Evolutionary conservation across 2,113 vertebrate genomes (phyloP).

Genomic region (Cavia aperea): DNA sequence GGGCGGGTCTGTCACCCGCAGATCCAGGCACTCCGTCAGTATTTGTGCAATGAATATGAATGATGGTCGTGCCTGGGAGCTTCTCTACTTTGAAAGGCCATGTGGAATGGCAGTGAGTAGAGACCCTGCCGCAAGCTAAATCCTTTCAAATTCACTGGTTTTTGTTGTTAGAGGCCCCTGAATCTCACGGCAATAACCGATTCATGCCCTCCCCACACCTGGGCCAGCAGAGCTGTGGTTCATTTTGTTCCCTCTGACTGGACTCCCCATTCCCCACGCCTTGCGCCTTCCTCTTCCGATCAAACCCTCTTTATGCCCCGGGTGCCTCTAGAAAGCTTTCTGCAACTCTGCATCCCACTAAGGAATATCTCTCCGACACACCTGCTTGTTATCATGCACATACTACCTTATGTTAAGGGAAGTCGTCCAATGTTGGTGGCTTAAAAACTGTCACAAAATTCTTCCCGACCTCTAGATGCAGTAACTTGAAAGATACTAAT

Average conservation of each 20-base stretch:
- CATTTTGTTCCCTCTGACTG: background rate
- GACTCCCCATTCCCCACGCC: background rate
- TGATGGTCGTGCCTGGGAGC: background rate
- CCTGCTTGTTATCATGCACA: background rate
- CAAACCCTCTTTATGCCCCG: background rate
- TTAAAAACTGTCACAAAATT: background rate
- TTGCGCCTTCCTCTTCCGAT: background rate
- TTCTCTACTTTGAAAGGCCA: background rate
- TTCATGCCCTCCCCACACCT: background rate
- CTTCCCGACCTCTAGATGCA: background rate
- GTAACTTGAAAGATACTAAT: background rate
- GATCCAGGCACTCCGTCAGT: background rate
- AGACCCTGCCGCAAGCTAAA: background rate
- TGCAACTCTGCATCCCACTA: background rate
- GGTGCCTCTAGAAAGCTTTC: background rate
- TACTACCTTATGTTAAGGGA: fast-evolving
- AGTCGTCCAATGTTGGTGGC: background rate
- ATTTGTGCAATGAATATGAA: background rate
- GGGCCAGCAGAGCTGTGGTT: background rate
- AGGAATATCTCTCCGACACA: background rate
- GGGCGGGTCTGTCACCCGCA: background rate
- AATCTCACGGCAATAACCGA: background rate
- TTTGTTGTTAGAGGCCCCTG: background rate
- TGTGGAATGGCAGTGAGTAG: background rate
- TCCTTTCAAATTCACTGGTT: background rate